These are phyloP conservation scores for Melanotaenia nigrans DNA, from an alignment of 2,797 vertebrate genomes.

Conservation along the genomic window DNA sequence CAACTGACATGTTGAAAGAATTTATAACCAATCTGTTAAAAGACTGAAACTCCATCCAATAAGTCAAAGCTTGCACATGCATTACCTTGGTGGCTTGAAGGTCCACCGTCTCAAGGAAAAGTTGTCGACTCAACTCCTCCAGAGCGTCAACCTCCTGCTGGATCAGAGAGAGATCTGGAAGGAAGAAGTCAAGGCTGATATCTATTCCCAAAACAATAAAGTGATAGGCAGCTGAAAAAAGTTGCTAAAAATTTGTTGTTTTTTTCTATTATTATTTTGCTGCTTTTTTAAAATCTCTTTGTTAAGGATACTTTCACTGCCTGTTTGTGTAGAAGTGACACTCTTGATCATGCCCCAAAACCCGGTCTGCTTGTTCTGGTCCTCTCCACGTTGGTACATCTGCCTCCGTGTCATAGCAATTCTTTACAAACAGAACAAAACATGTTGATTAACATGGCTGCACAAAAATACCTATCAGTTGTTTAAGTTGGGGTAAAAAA, in stretches of 20 bases:
- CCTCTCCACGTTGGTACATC: constrained; percentile 96
- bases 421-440: constrained; percentile 70
- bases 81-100: constrained; percentile 96
- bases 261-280: not conserved
- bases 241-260: no score
- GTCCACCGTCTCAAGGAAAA: constrained; percentile 97
- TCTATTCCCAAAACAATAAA: not conserved
- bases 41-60: no score
- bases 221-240: not conserved
- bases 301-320: constrained; percentile 96
- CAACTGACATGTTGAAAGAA: no score
- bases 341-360: constrained; percentile 99
- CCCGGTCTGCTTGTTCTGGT: constrained; percentile 92
- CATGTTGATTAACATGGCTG: not conserved
- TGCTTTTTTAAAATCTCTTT: not conserved
- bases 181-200: constrained; percentile 63
- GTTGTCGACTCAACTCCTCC: constrained; percentile 96
- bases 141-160: constrained; percentile 98
- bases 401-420: constrained; percentile 95
- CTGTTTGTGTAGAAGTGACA: constrained; percentile 90
- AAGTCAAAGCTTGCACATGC: not conserved
- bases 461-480: not conserved
- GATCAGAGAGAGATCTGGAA: constrained; percentile 92
- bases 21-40: no score
- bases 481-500: not conserved